Evolutionary conservation across 2,888 invertebrate species (phyloP), one percentile per base, ranked within the genome.

Genomic region (Dorcus parallelipipedus): DNA sequence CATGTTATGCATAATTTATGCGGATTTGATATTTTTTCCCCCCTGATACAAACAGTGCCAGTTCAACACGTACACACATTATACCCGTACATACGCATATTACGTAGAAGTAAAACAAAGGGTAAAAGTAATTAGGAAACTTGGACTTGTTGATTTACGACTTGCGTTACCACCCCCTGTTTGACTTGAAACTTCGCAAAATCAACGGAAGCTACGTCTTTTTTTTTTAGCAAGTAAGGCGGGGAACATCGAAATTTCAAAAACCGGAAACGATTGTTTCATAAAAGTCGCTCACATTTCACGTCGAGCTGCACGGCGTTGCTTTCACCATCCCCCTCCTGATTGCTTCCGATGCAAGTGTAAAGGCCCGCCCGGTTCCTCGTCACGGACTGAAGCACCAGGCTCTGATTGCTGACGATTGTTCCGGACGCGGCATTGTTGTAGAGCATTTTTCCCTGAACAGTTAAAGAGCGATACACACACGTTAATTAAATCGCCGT

Each of bases 271-370:
- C 26, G 5, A 26, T 26, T 26, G 20, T 51, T 47, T 14, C 14
- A 14, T 14, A 14, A 14, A 14, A 14, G 14, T 14, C 14, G 14
- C 90, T 90, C 82, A 95, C 95, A 94, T 83, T 90, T 87, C 60
- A 95, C 88, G 78, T 92, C 91, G 67, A 95, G 80, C 52, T 88
- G 86, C 33, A 94, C 88, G 1, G 90, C 85, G 78, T 94, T 93
- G 78, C 93, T 94, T 66, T 90, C 89, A 1, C 93, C 91, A 67
- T 92, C 91, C 45, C 95, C 95, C 77, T 94, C 93, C 60, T 87
- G 87, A 79, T 95, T 95, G 73, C 87, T 89, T 47, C 93, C 94
- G 45, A 91, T 87, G 74, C 95, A 95, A 69, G 91, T 92, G 79
- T 95, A 95, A 72, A 90, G 85, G 1, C 94, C 94, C 0, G 90